Evolutionary conservation across 2,797 vertebrate species (phyloP).

Genomic region (Betta splendens): DNA sequence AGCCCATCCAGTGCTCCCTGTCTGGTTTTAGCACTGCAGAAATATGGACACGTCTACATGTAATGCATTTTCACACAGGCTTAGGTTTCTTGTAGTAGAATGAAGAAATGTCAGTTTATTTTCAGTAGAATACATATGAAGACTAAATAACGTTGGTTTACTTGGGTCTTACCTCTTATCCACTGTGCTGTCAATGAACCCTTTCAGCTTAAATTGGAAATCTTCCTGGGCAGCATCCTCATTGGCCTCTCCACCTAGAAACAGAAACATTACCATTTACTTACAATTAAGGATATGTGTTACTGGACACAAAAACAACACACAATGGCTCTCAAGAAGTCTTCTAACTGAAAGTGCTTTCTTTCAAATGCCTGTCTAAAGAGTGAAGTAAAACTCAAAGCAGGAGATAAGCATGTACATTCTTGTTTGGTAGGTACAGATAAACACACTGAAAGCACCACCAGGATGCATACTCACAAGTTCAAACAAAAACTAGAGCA

Average conservation of each 20-base stretch:
- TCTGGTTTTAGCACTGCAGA: slow-evolving; percentile 91
- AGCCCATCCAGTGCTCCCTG: slow-evolving; percentile 93
- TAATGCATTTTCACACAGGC: no score
- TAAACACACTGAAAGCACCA: neutral
- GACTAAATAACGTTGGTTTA: neutral
- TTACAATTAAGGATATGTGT: neutral
- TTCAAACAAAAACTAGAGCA: neutral
- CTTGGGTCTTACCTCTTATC: slow-evolving; percentile 90
- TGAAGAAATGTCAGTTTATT: neutral
- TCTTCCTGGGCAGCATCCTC: slow-evolving; percentile 94
- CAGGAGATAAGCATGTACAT: neutral
- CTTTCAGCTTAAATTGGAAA: slow-evolving; percentile 95
- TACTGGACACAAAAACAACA: neutral
- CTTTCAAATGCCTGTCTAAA: neutral
- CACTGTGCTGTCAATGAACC: slow-evolving; percentile 93
- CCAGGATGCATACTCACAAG: neutral
- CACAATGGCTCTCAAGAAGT: no score
- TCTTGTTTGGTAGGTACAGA: neutral
- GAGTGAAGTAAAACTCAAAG: neutral
- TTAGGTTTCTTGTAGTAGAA: no score
- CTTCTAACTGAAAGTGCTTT: no score
- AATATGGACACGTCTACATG: neutral
- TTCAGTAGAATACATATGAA: neutral
- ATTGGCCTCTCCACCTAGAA: slow-evolving; percentile 86
- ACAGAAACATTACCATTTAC: neutral